Conservation (phyloP, 2,888 invertebrate species). For the Tetranychus truncatus region DNA sequence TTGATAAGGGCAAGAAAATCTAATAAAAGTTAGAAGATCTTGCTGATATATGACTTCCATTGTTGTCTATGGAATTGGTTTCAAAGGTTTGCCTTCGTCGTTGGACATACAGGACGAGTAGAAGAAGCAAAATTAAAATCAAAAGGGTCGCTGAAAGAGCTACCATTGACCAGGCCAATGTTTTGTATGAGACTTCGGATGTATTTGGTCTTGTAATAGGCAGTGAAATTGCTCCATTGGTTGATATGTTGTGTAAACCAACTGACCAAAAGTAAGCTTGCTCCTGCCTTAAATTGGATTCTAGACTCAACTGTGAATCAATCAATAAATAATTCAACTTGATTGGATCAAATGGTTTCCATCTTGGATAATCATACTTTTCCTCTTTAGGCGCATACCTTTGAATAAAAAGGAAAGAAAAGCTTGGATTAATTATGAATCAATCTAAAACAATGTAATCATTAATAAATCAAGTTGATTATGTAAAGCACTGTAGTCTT, state of each 20-base stretch:
- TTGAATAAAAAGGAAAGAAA: neutral
- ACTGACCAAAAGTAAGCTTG: conserved; percentile 25
- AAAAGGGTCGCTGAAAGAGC: conserved; percentile 25
- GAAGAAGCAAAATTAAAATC: conserved; percentile 24
- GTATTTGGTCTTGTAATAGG: conserved; percentile 19
- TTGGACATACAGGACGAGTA: conserved; percentile 26
- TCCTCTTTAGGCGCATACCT: conserved; percentile 22
- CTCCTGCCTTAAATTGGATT: conserved; percentile 22
- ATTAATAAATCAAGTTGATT: too few relatives aligned
- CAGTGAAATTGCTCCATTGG: conserved; percentile 18
- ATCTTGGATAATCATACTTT: conserved; percentile 26
- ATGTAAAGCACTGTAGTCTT: too few relatives aligned
- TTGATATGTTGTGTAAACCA: conserved; percentile 23
- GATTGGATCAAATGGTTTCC: conserved; percentile 23
- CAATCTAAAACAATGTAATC: neutral
- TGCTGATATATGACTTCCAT: conserved; percentile 5
- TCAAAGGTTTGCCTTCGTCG: conserved; percentile 27
- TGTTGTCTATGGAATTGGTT: conserved; percentile 15
- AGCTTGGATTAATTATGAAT: neutral
- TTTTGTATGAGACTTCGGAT: conserved; percentile 24
- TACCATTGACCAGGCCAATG: conserved; percentile 28
- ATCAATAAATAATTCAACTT: conserved; percentile 24
- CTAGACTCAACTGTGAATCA: conserved; percentile 21
- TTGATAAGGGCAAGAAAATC: neutral
- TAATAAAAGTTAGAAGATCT: neutral